Evolutionary conservation across 2,113 vertebrate genomes (phyloP), one percentile per base, ranked within the genome.

Genomic region (Rhinichthys klamathensis): DNA sequence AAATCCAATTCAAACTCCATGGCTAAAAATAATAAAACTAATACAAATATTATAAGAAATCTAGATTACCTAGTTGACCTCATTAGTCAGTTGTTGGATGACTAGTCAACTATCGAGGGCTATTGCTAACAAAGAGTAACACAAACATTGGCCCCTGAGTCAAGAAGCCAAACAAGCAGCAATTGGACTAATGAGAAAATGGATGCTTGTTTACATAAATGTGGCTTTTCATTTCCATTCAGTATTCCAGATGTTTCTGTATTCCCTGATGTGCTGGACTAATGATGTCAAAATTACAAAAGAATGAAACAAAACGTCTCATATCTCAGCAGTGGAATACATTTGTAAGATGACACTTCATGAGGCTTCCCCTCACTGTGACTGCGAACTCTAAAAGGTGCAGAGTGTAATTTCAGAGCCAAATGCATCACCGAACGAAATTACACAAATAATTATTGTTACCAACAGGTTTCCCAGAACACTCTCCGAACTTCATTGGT

Each of bases 221-320:
- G 7, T 4, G 21, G 27, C 58, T 58, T 63, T 41, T 87, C 49
- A 49, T 77, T 82, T 35, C 9, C 6, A 56, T 67, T 63, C 32
- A 12, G 30, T 38, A 30, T 82, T 82, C 78, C 78, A 82, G 83
- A 84, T 82, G 61, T 85, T 82, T 82, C 46, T 23, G 27, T 16
- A 75, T 16, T 58, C 61, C 56, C 69, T 60, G 23, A 30, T 38
- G 41, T 12, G 35, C 13, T 9, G 27, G 3, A 76, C 38, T 80
- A 65, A 73, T 7, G 38, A 77, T n/a, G 2, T 27, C 32, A 74
- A 25, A 65, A 73, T 54, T 30, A 70, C 21, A 70, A 41, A 70
- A 63, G n/a, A 78, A 54, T 23, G 23, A 76, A 80, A 41, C 10
- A 76, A 76, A 76, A 25, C 6, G 30, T 25, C 15, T 75, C 35